Percentiles rank a stretch among this genome's conserved stretches.
Conservation (phyloP, 2,113 vertebrate genomes). For the Lethenteron reissneri region DNA sequence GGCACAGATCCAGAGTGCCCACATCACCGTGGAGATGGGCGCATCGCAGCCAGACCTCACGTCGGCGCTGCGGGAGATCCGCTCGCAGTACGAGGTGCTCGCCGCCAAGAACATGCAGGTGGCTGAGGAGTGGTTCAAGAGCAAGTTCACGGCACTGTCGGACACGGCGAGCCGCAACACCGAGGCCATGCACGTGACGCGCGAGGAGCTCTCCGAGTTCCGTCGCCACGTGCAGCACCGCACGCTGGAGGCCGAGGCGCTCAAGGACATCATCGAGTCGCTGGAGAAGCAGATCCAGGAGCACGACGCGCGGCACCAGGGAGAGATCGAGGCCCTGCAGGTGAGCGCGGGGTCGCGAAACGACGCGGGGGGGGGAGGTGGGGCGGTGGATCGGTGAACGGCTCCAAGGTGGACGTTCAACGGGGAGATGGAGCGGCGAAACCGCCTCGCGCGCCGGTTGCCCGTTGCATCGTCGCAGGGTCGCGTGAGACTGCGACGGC, state of each 20-base stretch:
- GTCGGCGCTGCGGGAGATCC: conserved; percentile 63
- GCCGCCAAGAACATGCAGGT: conserved; percentile 72
- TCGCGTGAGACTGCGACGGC: too few species aligned
- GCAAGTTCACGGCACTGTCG: conserved; percentile 55
- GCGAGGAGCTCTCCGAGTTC: conserved; percentile 66
- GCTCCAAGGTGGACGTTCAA: too few species aligned
- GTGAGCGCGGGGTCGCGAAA: conserved; percentile 20
- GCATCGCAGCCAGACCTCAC: conserved; percentile 48
- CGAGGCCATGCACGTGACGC: conserved; percentile 52
- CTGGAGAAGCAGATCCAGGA: conserved; percentile 67
- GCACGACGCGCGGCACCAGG: conserved; percentile 58
- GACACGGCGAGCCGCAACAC: conserved; percentile 56
- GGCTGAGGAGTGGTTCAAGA: conserved; percentile 83
- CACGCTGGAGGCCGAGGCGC: conserved; percentile 66
- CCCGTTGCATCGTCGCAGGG: too few species aligned
- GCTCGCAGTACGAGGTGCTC: conserved; percentile 62
- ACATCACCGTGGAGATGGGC: conserved; percentile 22
- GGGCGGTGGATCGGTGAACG: too few species aligned
- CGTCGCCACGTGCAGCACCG: conserved; percentile 68
- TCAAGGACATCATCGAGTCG: conserved; percentile 63
- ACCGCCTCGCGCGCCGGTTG: too few species aligned
- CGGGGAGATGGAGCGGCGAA: too few species aligned
- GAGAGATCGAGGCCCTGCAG: conserved; percentile 48
- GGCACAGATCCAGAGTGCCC: conserved; percentile 17
- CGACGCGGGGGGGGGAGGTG: too few species aligned